Evolutionary conservation across 1,140 invertebrate genomes (phyloP).

Genomic region (Oedothorax gibbosus): DNA sequence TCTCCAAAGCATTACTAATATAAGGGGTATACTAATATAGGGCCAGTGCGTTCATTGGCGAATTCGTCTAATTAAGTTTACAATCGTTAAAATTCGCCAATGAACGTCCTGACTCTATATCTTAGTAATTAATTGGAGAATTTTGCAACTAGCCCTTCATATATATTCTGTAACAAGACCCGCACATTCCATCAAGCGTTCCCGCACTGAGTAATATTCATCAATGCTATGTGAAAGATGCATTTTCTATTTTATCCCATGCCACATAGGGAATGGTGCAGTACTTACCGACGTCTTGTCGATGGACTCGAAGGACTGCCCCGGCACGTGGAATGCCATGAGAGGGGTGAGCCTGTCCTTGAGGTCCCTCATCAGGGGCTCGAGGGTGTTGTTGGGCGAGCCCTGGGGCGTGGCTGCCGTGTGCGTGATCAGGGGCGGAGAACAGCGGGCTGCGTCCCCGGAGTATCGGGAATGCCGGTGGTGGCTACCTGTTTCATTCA

Average conservation of each 20-base stretch:
- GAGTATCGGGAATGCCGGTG: slow-evolving; percentile 22
- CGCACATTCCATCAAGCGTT: no score
- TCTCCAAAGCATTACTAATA: no score
- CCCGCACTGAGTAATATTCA: no score
- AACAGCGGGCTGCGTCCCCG: slow-evolving; percentile 57
- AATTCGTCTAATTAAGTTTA: no score
- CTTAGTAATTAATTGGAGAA: no score
- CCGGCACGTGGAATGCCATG: slow-evolving; percentile 69
- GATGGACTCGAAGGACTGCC: slow-evolving; percentile 74
- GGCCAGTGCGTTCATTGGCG: no score
- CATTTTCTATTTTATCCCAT: not conserved
- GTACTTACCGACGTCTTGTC: slow-evolving; percentile 68
- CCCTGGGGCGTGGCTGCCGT: slow-evolving; percentile 96
- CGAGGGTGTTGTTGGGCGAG: slow-evolving; percentile 89
- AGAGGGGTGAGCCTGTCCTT: slow-evolving; percentile 72
- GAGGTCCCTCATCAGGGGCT: slow-evolving; percentile 74
- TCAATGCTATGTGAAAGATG: no score
- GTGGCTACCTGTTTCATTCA: not conserved
- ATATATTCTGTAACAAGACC: no score
- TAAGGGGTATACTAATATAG: no score
- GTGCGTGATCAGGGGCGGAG: slow-evolving; percentile 90
- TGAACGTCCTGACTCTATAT: no score
- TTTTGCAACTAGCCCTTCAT: no score
- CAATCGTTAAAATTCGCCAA: no score
- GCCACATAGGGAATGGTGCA: not conserved